Evolutionary conservation across 1,140 invertebrate genomes (phyloP).

Genomic region (Aethina tumida): DNA sequence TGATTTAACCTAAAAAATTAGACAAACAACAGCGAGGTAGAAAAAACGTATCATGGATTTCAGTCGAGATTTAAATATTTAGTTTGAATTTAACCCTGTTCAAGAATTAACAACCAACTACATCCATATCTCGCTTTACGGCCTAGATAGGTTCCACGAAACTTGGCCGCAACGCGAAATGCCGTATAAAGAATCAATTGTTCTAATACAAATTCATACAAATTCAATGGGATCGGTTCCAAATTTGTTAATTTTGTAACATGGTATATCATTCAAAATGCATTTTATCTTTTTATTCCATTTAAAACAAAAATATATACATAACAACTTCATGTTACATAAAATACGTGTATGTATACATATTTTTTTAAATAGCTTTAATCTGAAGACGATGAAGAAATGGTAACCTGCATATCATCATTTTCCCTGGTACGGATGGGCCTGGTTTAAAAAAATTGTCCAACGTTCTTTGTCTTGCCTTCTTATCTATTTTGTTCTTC

Average conservation of each 20-base stretch:
- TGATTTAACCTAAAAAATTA: no score
- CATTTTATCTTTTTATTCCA: conserved; percentile 15
- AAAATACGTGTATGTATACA: no score
- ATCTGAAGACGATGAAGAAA: conserved; percentile 17
- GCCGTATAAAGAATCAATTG: conserved; percentile 18
- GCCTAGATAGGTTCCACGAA: conserved; percentile 14
- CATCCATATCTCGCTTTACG: conserved; percentile 14
- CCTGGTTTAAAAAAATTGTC: conserved; percentile 17
- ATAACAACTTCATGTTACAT: no score
- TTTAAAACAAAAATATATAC: conserved; percentile 6
- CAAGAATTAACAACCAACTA: no score
- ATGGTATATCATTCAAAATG: conserved; percentile 15
- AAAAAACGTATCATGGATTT: no score
- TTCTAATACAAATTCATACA: conserved; percentile 19
- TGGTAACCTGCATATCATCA: conserved; percentile 9
- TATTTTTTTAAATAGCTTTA: conserved; percentile 8
- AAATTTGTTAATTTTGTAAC: conserved; percentile 15
- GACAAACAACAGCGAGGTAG: no score
- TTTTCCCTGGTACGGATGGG: conserved; percentile 15
- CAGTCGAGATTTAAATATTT: no score
- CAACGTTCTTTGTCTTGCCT: conserved; percentile 15
- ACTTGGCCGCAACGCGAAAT: no score
- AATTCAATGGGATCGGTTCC: conserved; percentile 15
- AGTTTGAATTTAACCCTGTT: no score
- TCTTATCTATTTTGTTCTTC: conserved; percentile 17